Evolutionary conservation across 2,797 vertebrate species (phyloP).

Genomic region (Hapalemur alaotrensis): DNA sequence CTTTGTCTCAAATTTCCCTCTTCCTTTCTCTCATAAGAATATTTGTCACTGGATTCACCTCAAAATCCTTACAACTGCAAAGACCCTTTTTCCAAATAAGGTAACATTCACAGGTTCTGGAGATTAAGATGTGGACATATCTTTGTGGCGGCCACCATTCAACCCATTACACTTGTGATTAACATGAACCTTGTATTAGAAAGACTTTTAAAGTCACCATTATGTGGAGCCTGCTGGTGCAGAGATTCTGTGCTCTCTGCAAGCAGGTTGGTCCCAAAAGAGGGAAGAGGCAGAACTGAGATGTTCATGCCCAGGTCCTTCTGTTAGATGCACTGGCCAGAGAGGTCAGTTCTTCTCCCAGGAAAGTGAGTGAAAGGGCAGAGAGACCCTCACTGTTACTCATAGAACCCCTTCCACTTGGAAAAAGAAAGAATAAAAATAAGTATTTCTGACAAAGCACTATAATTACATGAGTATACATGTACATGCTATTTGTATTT

Average conservation of each 20-base stretch:
- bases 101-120: background rate
- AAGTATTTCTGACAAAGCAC: background rate
- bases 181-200: background rate
- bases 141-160: background rate
- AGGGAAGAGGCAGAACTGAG: background rate
- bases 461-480: background rate
- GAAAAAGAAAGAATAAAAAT: background rate
- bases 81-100: background rate
- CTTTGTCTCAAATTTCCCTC: background rate
- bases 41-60: background rate
- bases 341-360: background rate
- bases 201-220: background rate
- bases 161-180: background rate
- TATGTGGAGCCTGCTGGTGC: background rate
- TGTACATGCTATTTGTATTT: background rate
- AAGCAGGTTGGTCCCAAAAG: background rate
- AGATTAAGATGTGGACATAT: background rate
- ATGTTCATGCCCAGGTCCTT: background rate
- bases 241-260: background rate
- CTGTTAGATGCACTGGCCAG: background rate
- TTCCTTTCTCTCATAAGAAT: background rate
- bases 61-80: background rate
- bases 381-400: background rate
- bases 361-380: background rate
- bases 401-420: background rate